These are phyloP conservation scores for Macrosteles quadrilineatus DNA, from an alignment of 1,140 invertebrate genomes.

Conservation along the genomic window DNA sequence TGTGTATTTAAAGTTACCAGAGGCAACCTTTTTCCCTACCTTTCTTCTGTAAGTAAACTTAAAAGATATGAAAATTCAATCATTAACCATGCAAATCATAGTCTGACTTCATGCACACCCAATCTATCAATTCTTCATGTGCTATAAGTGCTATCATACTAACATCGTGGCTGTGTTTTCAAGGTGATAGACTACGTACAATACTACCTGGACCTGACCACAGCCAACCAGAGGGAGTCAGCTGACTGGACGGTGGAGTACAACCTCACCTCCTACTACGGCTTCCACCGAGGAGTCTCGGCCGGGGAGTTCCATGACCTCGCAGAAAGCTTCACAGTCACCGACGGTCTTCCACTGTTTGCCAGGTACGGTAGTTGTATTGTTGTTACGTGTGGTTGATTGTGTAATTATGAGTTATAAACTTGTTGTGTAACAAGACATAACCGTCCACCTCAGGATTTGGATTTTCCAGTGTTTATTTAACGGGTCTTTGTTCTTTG, in stretches of 20 bases:
- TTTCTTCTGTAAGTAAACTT: too few relatives aligned
- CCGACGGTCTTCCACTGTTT: slow-evolving; percentile 23
- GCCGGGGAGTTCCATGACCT: slow-evolving; percentile 70
- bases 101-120: too few relatives aligned
- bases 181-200: slow-evolving; percentile 63
- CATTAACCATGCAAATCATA: too few relatives aligned
- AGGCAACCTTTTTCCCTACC: too few relatives aligned
- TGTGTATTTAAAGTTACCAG: too few relatives aligned
- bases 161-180: too few relatives aligned
- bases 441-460: background rate
- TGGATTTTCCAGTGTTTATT: background rate
- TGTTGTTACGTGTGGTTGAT: too few relatives aligned
- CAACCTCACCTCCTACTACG: slow-evolving; percentile 64
- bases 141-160: too few relatives aligned
- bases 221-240: slow-evolving; percentile 66
- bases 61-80: too few relatives aligned
- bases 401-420: background rate
- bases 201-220: slow-evolving; percentile 81
- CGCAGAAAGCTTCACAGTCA: slow-evolving; percentile 65
- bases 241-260: slow-evolving; percentile 80
- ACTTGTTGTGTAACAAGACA: background rate
- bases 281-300: slow-evolving; percentile 62
- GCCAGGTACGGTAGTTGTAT: slow-evolving; percentile 4
- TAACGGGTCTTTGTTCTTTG: too few relatives aligned
- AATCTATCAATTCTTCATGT: too few relatives aligned